phyloP scores from a whole-genome alignment of 2,113 vertebrate genomes.

The Lepidothrix coronata region DNA sequence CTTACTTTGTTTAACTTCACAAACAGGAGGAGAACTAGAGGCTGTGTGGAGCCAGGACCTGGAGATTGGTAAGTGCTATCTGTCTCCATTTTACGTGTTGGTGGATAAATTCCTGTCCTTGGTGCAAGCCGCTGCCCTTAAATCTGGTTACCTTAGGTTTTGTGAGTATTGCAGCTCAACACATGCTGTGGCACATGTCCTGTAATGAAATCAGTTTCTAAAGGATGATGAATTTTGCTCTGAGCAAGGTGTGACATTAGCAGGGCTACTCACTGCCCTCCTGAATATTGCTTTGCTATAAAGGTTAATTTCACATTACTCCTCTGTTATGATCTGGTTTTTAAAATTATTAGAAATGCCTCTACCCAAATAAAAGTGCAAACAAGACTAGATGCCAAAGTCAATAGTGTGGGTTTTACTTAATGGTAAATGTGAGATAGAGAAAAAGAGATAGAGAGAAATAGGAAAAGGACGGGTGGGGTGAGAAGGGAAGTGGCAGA shows the following conservation, averaged over 20 bases:
- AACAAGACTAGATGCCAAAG: too few relatives aligned
- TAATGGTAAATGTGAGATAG: too few relatives aligned
- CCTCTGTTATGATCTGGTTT: too few relatives aligned
- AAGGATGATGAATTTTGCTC: not conserved
- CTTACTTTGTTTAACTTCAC: not conserved
- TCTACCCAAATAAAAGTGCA: too few relatives aligned
- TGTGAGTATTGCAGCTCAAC: not conserved
- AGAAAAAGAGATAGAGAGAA: too few relatives aligned
- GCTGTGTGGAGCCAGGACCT: accelerated
- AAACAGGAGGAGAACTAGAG: not conserved
- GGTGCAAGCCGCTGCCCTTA: not conserved
- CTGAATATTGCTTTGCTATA: not conserved
- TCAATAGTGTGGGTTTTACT: too few relatives aligned
- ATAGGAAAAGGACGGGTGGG: too few relatives aligned
- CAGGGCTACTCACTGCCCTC: not conserved
- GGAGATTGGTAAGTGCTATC: not conserved
- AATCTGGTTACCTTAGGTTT: not conserved
- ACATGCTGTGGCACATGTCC: not conserved
- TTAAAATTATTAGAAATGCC: too few relatives aligned
- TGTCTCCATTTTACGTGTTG: not conserved
- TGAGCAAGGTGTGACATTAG: not conserved
- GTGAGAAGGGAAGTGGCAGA: too few relatives aligned
- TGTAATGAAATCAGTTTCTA: not conserved
- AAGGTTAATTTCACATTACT: not conserved
- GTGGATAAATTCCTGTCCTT: not conserved